phyloP scores from a whole-genome alignment of 1,140 invertebrate genomes.

The Brachionus rotundiformis region DNA sequence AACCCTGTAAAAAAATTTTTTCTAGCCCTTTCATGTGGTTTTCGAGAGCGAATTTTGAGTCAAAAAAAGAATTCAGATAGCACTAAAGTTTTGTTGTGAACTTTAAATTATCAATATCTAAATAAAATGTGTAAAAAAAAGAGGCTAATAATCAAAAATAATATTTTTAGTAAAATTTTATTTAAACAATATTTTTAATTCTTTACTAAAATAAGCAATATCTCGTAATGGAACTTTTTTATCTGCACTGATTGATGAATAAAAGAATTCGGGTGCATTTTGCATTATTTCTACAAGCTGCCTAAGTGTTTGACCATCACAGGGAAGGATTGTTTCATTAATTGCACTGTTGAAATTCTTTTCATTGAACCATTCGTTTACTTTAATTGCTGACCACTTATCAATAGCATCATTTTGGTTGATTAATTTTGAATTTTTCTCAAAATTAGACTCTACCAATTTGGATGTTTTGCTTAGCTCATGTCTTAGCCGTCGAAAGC shows the following conservation, averaged over 20 bases:
- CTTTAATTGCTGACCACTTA: conserved; percentile 2
- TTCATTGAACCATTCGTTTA: conserved; percentile 15
- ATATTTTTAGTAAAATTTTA: not conserved
- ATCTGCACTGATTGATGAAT: not conserved
- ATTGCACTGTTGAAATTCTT: not conserved
- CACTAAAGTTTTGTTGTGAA: too few relatives aligned
- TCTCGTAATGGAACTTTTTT: not conserved
- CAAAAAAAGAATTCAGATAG: too few relatives aligned
- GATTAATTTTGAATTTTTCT: not conserved
- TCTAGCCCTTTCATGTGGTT: too few relatives aligned
- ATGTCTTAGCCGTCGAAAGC: conserved; percentile 1
- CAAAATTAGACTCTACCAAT: not conserved
- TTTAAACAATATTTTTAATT: not conserved
- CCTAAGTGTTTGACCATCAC: conserved; percentile 6
- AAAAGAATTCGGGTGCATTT: conserved; percentile 40
- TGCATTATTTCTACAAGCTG: conserved; percentile 8
- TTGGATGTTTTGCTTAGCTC: not conserved
- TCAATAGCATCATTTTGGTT: not conserved
- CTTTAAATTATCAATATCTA: too few relatives aligned
- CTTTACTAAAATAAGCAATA: not conserved
- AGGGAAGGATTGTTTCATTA: not conserved
- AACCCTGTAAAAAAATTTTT: too few relatives aligned
- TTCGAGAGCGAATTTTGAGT: too few relatives aligned
- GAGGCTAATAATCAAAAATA: too few relatives aligned
- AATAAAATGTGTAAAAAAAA: too few relatives aligned